Conservation (phyloP, 2,113 vertebrate species). For the Phylloscopus trochilus region DNA sequence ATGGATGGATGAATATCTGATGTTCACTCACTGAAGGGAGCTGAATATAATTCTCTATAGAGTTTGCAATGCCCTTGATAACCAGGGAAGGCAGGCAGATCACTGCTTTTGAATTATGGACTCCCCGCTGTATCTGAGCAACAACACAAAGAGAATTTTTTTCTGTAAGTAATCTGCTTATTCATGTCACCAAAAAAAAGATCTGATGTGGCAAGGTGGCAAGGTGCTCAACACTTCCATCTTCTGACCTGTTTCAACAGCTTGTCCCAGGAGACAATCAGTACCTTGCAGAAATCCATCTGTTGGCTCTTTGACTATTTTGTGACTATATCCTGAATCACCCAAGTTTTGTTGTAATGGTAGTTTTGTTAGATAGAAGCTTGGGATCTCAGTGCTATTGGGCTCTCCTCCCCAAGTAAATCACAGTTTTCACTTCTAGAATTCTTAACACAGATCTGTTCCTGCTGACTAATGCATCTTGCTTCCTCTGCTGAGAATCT, state of each 20-base stretch:
- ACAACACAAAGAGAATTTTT: background rate
- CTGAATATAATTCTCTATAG: background rate
- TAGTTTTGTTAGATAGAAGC: background rate
- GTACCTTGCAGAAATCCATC: background rate
- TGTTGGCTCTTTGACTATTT: background rate
- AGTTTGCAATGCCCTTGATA: background rate
- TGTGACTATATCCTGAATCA: background rate
- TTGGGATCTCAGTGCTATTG: background rate
- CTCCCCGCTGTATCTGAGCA: background rate
- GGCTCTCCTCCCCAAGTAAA: background rate
- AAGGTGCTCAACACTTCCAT: background rate
- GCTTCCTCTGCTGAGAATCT: background rate
- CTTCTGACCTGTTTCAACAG: background rate
- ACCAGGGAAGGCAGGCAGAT: background rate
- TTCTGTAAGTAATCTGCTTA: background rate
- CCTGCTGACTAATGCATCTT: accelerated
- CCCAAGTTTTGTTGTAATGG: background rate
- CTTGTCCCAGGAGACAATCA: background rate
- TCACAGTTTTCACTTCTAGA: background rate
- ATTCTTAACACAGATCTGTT: background rate
- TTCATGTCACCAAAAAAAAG: background rate
- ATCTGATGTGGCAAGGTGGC: background rate
- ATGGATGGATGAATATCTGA: background rate
- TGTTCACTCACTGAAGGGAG: background rate
- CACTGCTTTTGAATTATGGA: background rate